phyloP scores from a whole-genome alignment of 2,113 vertebrate genomes.

The Cinclus cinclus region DNA sequence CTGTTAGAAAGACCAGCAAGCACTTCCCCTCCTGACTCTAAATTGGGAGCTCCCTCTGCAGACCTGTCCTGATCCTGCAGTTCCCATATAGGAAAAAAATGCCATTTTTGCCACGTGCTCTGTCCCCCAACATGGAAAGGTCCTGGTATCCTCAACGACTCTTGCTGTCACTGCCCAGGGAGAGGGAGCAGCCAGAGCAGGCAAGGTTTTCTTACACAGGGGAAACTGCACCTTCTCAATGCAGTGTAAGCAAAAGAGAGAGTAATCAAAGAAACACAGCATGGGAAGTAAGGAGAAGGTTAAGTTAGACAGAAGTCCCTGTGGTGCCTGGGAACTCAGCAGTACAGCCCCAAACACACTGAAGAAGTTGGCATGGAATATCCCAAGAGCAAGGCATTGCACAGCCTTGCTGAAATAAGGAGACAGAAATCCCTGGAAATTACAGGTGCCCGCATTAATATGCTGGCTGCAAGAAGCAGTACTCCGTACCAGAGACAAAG shows the following conservation, averaged over 20 bases:
- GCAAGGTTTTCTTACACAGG: neutral
- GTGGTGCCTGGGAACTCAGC: neutral
- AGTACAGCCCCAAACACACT: neutral
- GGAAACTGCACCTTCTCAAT: neutral
- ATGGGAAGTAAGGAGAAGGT: neutral
- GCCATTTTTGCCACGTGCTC: neutral
- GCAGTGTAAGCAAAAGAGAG: neutral
- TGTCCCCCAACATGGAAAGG: fast-evolving
- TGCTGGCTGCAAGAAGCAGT: neutral
- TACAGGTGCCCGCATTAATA: neutral
- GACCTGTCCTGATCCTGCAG: slow-evolving; percentile 17
- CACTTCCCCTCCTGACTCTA: slow-evolving; percentile 2
- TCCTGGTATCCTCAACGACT: neutral
- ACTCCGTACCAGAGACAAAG: neutral
- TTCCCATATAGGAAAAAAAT: neutral
- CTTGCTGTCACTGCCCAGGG: neutral
- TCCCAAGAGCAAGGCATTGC: neutral
- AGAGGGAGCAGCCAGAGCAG: neutral
- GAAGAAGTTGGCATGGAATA: neutral
- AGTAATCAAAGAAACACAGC: neutral
- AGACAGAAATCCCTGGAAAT: neutral
- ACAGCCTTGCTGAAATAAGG: neutral
- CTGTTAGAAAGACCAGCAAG: neutral
- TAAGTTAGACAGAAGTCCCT: neutral
- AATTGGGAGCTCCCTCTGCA: slow-evolving; percentile 59